Evolutionary conservation across 2,888 invertebrate genomes (phyloP).

Genomic region (Cosmia trapezina): DNA sequence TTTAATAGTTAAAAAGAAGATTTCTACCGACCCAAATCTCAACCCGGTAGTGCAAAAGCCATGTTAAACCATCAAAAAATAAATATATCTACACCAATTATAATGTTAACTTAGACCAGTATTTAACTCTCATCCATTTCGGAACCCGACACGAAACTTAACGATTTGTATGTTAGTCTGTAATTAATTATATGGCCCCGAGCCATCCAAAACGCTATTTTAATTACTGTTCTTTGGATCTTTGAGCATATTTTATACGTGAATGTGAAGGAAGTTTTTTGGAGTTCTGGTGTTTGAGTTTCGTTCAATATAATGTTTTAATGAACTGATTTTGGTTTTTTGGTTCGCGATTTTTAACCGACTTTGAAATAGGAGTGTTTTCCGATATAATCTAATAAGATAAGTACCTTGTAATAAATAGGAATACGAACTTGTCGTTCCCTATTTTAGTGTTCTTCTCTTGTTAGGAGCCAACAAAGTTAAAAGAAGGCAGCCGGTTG

Average conservation of each 20-base stretch:
- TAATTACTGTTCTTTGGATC: conserved; percentile 70
- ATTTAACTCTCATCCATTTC: conserved; percentile 63
- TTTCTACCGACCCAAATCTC: conserved; percentile 6
- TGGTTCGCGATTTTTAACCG: background rate
- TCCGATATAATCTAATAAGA: too few relatives aligned
- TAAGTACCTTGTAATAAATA: too few relatives aligned
- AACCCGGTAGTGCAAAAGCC: conserved; percentile 29
- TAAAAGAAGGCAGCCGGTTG: too few relatives aligned
- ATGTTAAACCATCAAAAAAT: conserved; percentile 29
- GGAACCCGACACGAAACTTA: conserved; percentile 52
- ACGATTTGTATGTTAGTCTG: conserved; percentile 67
- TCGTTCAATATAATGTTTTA: conserved; percentile 17
- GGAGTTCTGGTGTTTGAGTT: conserved; percentile 34
- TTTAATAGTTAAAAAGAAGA: background rate
- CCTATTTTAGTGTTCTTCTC: too few relatives aligned
- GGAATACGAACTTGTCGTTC: too few relatives aligned
- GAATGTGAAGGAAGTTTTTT: conserved; percentile 25
- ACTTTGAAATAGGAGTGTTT: background rate
- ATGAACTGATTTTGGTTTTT: conserved; percentile 11
- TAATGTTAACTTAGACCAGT: conserved; percentile 52
- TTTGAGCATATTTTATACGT: conserved; percentile 52
- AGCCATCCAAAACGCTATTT: conserved; percentile 70
- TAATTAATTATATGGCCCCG: conserved; percentile 71
- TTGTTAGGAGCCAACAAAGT: too few relatives aligned
- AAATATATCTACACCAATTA: conserved; percentile 46